Conservation (phyloP, 1,140 invertebrate species). For the Zaprionus inermis region DNA sequence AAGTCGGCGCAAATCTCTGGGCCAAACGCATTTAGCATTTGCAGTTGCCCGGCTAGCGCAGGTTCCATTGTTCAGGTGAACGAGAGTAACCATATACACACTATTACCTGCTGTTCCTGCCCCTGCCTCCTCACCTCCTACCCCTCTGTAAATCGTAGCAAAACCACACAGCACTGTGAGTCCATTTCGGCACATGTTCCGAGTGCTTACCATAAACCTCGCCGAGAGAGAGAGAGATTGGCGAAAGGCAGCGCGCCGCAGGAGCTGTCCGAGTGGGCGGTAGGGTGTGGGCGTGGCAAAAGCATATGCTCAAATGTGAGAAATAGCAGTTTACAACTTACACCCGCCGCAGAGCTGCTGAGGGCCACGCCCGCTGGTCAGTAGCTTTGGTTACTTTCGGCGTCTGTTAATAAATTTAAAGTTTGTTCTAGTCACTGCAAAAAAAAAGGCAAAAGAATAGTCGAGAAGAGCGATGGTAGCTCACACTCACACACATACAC, state of each 20-base stretch:
- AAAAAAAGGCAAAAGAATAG: conserved; percentile 15
- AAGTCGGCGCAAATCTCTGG: conserved; percentile 42
- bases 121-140: not conserved
- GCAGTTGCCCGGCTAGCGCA: conserved; percentile 19
- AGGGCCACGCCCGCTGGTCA: conserved; percentile 44
- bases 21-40: conserved; percentile 45
- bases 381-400: conserved; percentile 50
- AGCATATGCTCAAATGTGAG: conserved; percentile 61
- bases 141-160: not conserved
- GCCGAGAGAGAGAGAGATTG: conserved; percentile 25
- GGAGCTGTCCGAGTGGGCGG: not conserved
- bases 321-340: conserved; percentile 70
- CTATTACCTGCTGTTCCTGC: not conserved
- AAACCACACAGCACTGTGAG: conserved; percentile 31
- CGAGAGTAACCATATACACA: conserved; percentile 29
- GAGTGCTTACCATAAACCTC: conserved; percentile 70
- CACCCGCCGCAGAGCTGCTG: conserved; percentile 54
- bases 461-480: conserved; percentile 15
- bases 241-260: no score
- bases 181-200: conserved; percentile 35
- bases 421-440: conserved; percentile 62
- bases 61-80: conserved; percentile 71
- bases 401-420: conserved; percentile 79
- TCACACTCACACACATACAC: not conserved
- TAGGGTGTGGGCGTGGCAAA: not conserved